Percentiles rank a stretch among this genome's conserved stretches.
phyloP scores from a whole-genome alignment of 2,113 vertebrate species.

The Chrysemys picta region DNA sequence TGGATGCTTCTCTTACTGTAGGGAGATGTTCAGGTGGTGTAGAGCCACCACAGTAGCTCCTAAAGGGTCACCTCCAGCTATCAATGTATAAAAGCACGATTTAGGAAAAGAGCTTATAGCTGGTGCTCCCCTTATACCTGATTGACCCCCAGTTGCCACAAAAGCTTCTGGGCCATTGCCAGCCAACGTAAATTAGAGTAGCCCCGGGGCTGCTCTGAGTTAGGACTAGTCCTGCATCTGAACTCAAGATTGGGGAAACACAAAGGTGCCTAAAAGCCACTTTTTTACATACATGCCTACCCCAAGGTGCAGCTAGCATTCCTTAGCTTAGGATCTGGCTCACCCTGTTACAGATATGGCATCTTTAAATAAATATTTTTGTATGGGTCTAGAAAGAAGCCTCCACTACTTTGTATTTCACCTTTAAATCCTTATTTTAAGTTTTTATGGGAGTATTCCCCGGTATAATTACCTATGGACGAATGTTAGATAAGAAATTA shows the following conservation, averaged over 20 bases:
- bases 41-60: background rate
- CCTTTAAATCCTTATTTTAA: background rate
- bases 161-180: background rate
- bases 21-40: background rate
- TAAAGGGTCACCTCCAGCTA: background rate
- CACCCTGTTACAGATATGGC: fast-evolving
- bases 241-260: background rate
- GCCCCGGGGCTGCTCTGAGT: background rate
- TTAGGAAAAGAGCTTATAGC: background rate
- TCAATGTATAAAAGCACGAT: background rate
- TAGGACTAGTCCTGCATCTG: background rate
- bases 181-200: background rate
- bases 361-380: background rate
- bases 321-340: background rate
- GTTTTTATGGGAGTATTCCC: fast-evolving
- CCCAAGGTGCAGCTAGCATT: background rate
- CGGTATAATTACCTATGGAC: background rate
- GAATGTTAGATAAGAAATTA: background rate
- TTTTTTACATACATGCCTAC: background rate
- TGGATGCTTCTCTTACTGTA: background rate
- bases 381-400: background rate
- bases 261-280: background rate
- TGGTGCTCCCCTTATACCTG: background rate
- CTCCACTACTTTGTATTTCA: background rate
- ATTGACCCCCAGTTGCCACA: background rate